Base-by-base conservation (phyloP, 2,113 vertebrate species). In the Eulemur macaco region DNA sequence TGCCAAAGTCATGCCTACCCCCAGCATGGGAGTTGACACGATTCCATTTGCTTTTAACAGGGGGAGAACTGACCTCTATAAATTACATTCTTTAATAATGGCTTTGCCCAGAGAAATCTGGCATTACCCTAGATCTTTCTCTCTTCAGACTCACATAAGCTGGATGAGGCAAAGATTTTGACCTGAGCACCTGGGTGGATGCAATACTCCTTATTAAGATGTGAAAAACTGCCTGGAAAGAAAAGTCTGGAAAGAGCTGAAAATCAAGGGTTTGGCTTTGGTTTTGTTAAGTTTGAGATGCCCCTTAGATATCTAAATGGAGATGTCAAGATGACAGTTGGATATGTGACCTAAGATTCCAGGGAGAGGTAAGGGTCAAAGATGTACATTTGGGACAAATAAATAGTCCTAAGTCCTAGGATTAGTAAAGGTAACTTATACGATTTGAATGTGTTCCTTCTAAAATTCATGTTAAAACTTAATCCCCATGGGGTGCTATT, bases 71-170 rank as follows among this genome's bases (percentile, higher is more conserved):
- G 86, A 91, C 95, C 78, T 86, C 91, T 96, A 84, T 71, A 94
- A 94, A 95, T 97, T 86, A 94, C 34, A 86, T 74, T 89, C 80
- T 86, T 89, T 64, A 95, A 80, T 89, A 95, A 97, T 89, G 73
- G 37, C 42, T 93, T 96, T 86, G 74, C 42, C 63, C n/a, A 84
- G 74, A 86, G 20, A 93, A 97, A 95, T 81, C 52, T 96, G 93
- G 73, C 54, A 80, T 91, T 63, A 27, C 13, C 63, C 52, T 64
- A 96, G 60, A 74, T 86, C 31, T 60, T 92, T 91, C 76, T 92
- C 90, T 87, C 29, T 93, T 31, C 42, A 92, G 64, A 90, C 20
- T 89, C 47, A 71, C 21, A 39, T 18, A 69, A n/a, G 8, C 66
- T 69, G 89, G 31, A 29, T 56, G 50, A 92, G 85, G 21, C 27